Percentiles rank a stretch among this genome's conserved stretches.
Conservation (phyloP, 92 coral and sea anemone species). For the Siderastrea radians region DNA sequence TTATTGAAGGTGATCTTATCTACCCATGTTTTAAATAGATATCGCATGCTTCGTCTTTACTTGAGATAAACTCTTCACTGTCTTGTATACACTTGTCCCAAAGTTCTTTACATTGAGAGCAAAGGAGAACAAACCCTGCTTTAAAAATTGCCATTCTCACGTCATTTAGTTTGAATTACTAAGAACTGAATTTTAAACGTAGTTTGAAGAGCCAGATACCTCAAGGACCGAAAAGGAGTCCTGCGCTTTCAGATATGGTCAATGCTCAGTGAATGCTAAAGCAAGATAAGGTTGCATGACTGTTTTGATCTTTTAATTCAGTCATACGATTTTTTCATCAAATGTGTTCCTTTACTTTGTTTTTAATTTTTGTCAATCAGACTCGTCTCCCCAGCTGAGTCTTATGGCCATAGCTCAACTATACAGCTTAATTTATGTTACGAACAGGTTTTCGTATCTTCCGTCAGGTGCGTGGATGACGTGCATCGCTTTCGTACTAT, state of each 20-base stretch:
- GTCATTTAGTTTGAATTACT: neutral
- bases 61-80: neutral
- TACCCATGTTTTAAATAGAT: neutral
- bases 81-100: neutral
- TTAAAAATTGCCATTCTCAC: neutral
- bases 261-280: neutral
- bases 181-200: neutral
- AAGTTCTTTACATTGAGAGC: slow-evolving; percentile 2
- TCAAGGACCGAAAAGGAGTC: no score
- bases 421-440: no score
- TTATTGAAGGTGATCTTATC: slow-evolving; percentile 21
- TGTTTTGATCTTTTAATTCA: no score
- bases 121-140: neutral
- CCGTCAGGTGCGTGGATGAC: no score
- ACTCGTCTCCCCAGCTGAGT: no score
- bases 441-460: no score
- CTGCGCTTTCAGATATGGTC: neutral
- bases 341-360: no score
- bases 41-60: neutral
- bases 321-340: neutral
- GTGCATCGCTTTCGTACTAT: no score
- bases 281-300: neutral
- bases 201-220: neutral
- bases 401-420: no score
- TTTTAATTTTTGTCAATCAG: no score